Base-by-base conservation (phyloP, 2,888 invertebrate genomes). In the Prostheceraeus crozeri region DNA sequence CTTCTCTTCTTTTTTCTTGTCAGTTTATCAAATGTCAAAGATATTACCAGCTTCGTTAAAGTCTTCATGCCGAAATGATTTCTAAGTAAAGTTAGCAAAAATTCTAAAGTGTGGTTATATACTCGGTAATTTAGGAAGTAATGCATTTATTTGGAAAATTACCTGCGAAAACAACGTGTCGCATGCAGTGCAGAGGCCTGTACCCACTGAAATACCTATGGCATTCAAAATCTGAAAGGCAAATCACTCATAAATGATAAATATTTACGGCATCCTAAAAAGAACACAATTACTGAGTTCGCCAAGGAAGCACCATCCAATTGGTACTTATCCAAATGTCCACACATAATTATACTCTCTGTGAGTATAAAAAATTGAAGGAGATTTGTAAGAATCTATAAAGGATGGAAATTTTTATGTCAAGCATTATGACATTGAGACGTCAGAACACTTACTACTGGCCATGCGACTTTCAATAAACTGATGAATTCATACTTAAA, bases 121-220 rank as follows among this genome's bases (percentile, higher is more conserved):
- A n/a, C n/a, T n/a, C n/a, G n/a, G n/a, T n/a, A n/a, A n/a, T n/a
- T n/a, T n/a, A n/a, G n/a, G n/a, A n/a, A n/a, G n/a, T n/a, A n/a
- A n/a, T n/a, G n/a, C n/a, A n/a, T n/a, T n/a, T n/a, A n/a, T n/a
- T n/a, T n/a, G n/a, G n/a, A n/a, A n/a, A n/a, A n/a, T n/a, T 14
- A 40, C 40, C 40, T 40, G 53, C 16, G 53, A 21, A 19, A 53
- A 53, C n/a, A 33, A 35, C 16, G 53, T 53, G 25, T 53, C 53
- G 30, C 53, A 53, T n/a, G 53, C 53, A 2, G 53, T 53, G 27
- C 53, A 33, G 16, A 53, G 30, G 21, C 53, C 53, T 2, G 35
- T 35, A 8, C 53, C 53, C 11, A 53, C 31, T 3, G 14, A n/a
- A 19, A 53, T 33, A 14, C 53, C 53, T 2, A 19, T 14, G 3